A percentile compares a stretch with the other conserved stretches of the same genome.
Conservation (phyloP, 2,888 invertebrate species). For the Dyspetes luteomarginatus region DNA sequence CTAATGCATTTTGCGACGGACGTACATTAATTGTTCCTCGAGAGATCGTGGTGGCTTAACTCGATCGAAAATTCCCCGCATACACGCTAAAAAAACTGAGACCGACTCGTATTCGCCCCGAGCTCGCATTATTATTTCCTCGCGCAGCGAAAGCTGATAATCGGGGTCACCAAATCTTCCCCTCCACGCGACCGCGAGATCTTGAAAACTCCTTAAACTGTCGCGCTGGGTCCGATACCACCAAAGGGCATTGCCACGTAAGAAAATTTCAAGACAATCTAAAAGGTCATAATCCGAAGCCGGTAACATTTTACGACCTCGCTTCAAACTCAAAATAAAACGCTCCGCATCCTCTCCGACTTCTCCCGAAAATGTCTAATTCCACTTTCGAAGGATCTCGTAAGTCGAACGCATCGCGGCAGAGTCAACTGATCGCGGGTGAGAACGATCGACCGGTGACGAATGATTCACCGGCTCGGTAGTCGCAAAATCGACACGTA, state of each 20-base stretch:
- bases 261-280: background rate
- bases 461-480: background rate
- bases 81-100: constrained; percentile 14
- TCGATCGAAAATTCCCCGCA: constrained; percentile 15
- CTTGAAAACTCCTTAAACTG: background rate
- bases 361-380: constrained; percentile 12
- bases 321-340: background rate
- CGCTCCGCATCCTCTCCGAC: constrained; percentile 1
- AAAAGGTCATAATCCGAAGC: background rate
- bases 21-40: constrained; percentile 13
- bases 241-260: background rate
- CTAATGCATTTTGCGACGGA: constrained; percentile 4
- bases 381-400: too few species aligned
- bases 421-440: background rate
- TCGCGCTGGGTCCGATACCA: constrained; percentile 1
- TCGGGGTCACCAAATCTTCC: too few species aligned
- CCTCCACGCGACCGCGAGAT: constrained; percentile 1
- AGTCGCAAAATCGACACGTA: too few species aligned
- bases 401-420: background rate
- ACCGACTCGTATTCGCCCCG: constrained; percentile 6
- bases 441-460: background rate
- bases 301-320: constrained; percentile 3
- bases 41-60: background rate
- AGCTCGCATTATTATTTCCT: constrained; percentile 8
- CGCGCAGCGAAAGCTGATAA: too few species aligned